phyloP scores from a whole-genome alignment of 2,888 invertebrate species.

The Acronicta aceris region DNA sequence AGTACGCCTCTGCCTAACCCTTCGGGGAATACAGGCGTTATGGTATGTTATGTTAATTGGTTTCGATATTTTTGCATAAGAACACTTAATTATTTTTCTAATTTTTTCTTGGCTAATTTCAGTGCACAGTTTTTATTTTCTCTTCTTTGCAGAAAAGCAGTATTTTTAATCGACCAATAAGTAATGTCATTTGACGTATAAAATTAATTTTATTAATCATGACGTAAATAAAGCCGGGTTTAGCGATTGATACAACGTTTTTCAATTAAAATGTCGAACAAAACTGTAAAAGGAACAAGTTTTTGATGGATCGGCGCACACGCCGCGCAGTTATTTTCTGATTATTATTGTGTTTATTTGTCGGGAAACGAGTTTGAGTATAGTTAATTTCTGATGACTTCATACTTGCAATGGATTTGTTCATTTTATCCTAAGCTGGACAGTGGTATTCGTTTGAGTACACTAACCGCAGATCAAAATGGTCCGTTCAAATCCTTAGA shows the following conservation, averaged over 20 bases:
- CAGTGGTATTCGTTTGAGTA: no score
- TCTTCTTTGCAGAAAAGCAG: no score
- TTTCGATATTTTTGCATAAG: no score
- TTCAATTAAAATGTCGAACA: constrained; percentile 28
- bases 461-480: no score
- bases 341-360: constrained; percentile 32
- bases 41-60: no score
- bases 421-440: not conserved
- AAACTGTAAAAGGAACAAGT: constrained; percentile 24
- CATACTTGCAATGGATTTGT: not conserved
- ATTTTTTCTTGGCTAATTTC: no score
- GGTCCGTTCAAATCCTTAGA: no score
- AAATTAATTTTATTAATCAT: not conserved
- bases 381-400: not conserved
- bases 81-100: no score
- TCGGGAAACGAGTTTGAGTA: constrained; percentile 33
- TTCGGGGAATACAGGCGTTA: no score
- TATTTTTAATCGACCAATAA: not conserved
- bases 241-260: constrained; percentile 4
- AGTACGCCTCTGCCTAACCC: no score
- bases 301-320: constrained; percentile 32
- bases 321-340: constrained; percentile 14
- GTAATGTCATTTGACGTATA: not conserved
- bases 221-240: not conserved
- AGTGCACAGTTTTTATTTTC: no score